Conservation (phyloP, 2,888 invertebrate species). For the Xestia c-nigrum region DNA sequence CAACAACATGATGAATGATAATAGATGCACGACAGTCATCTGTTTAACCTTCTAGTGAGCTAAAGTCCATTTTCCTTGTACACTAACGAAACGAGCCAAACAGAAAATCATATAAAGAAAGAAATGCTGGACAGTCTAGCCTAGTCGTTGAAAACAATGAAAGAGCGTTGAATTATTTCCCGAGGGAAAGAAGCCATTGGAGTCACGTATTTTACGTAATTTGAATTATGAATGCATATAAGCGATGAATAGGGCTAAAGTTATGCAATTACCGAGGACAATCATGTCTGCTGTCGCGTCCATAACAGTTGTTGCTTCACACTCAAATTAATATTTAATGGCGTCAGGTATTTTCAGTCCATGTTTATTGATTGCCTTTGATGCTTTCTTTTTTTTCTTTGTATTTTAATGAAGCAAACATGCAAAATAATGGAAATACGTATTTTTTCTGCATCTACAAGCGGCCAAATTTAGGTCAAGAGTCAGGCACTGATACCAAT, state of each 20-base stretch:
- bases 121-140: slow-evolving; percentile 24
- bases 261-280: slow-evolving; percentile 73
- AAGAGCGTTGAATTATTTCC: slow-evolving; percentile 63
- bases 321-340: slow-evolving; percentile 46
- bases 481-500: not conserved
- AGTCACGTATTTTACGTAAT: slow-evolving; percentile 70
- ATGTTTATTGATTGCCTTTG: slow-evolving; percentile 33
- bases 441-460: not conserved
- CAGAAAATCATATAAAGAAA: slow-evolving; percentile 32
- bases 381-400: not conserved
- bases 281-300: slow-evolving; percentile 58
- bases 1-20: slow-evolving; percentile 70
- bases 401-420: slow-evolving; percentile 1
- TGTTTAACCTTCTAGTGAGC: slow-evolving; percentile 13
- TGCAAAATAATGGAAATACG: slow-evolving; percentile 1
- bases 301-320: slow-evolving; percentile 53
- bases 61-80: slow-evolving; percentile 27
- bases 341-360: slow-evolving; percentile 27
- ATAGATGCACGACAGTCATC: slow-evolving; percentile 55
- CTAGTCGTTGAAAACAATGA: slow-evolving; percentile 44
- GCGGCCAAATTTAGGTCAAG: slow-evolving; percentile 5
- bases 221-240: slow-evolving; percentile 80
- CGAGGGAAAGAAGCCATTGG: slow-evolving; percentile 63
- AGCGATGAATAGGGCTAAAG: slow-evolving; percentile 69
- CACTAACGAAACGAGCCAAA: slow-evolving; percentile 25